phyloP scores from a whole-genome alignment of 2,888 invertebrate genomes.

The Drosophila birchii region DNA sequence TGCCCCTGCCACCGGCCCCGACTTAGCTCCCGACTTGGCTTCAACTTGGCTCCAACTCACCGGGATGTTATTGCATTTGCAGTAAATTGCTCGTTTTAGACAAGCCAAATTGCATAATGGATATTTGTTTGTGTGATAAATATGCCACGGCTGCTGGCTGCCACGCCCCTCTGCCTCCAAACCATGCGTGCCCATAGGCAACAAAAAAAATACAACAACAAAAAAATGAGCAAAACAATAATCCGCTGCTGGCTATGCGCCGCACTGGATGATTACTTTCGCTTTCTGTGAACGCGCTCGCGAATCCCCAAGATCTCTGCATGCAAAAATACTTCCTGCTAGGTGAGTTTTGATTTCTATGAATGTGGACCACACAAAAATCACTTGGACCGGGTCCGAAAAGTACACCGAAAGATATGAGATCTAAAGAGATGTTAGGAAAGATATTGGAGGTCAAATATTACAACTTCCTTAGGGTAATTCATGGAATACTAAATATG shows the following conservation, averaged over 20 bases:
- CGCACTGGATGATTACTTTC: conserved; percentile 67
- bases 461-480: not conserved
- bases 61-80: conserved; percentile 44
- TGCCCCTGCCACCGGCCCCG: conserved; percentile 17
- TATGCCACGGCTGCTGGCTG: conserved; percentile 39
- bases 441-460: not conserved
- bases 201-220: conserved; percentile 39
- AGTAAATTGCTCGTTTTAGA: conserved; percentile 59
- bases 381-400: conserved; percentile 24
- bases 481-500: not conserved
- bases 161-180: conserved; percentile 27
- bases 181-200: conserved; percentile 58
- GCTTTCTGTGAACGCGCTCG: conserved; percentile 56
- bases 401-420: conserved; percentile 1
- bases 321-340: conserved; percentile 74
- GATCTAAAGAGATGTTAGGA: not conserved
- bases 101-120: conserved; percentile 69
- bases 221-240: conserved; percentile 21
- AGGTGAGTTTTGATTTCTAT: conserved; percentile 65
- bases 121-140: conserved; percentile 64
- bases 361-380: conserved; percentile 62
- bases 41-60: conserved; percentile 12
- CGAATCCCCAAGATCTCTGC: conserved; percentile 51
- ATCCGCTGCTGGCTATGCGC: conserved; percentile 47
- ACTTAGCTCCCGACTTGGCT: not conserved